These are phyloP conservation scores for Synanthedon tipuliformis DNA, from an alignment of 2,888 invertebrate genomes.

Conservation along the genomic window DNA sequence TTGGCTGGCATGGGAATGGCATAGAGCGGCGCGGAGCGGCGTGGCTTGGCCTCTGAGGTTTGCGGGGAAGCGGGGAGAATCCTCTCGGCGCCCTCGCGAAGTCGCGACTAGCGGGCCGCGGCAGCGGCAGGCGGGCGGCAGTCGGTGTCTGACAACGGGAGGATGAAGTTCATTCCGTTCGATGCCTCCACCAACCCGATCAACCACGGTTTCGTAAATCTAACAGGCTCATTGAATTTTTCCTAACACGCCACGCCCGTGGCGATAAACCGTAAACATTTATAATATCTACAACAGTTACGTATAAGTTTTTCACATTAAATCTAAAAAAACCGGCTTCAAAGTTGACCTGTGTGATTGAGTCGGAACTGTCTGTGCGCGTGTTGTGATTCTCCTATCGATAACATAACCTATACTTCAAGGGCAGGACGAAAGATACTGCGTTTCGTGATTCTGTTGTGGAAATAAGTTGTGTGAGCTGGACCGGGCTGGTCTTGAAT, in stretches of 20 bases:
- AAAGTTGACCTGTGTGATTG: constrained; percentile 64
- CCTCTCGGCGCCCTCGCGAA: neutral
- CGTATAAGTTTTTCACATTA: constrained; percentile 17
- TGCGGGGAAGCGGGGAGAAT: constrained; percentile 8
- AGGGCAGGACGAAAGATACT: constrained; percentile 48
- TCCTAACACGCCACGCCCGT: constrained; percentile 23
- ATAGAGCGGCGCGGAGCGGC: no score
- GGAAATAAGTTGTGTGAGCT: constrained; percentile 37
- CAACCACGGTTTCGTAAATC: constrained; percentile 35
- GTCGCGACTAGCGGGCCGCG: constrained; percentile 12
- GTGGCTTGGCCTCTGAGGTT: constrained; percentile 16
- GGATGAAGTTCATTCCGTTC: constrained; percentile 29
- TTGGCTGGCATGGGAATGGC: neutral
- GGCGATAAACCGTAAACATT: constrained; percentile 15
- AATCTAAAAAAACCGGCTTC: constrained; percentile 35
- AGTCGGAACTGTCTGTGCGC: constrained; percentile 63
- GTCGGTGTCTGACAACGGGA: constrained; percentile 46
- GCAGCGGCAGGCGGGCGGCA: constrained; percentile 47
- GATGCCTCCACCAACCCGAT: constrained; percentile 25
- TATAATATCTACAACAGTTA: constrained; percentile 21
- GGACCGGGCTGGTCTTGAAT: constrained; percentile 32
- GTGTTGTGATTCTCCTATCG: constrained; percentile 63
- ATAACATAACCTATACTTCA: constrained; percentile 69
- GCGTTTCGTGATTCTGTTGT: constrained; percentile 44
- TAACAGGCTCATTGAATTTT: constrained; percentile 37